Percentiles rank a stretch among this genome's conserved stretches.
Evolutionary conservation across 2,888 invertebrate species (phyloP).

Genomic region (Agonum fuliginosum): DNA sequence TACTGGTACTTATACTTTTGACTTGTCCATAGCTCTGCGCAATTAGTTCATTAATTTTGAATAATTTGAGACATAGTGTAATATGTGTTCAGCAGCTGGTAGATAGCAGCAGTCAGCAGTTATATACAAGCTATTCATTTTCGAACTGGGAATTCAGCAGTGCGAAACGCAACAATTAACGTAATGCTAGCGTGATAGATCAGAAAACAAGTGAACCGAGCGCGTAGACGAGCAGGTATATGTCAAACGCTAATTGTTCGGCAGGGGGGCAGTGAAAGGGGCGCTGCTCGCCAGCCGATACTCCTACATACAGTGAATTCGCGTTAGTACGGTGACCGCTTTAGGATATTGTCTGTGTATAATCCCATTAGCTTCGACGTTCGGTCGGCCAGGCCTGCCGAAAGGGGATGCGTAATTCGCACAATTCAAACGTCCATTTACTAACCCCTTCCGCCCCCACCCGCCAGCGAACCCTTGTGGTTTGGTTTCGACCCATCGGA

Average conservation of each 20-base stretch:
- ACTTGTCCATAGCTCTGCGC: too few species aligned
- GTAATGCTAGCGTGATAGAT: conserved; percentile 56
- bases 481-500: conserved; percentile 28
- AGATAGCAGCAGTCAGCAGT: neutral
- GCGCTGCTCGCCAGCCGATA: neutral
- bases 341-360: conserved; percentile 59
- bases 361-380: conserved; percentile 57
- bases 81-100: neutral
- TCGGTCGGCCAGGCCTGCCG: conserved; percentile 44
- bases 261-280: neutral
- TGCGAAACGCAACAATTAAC: conserved; percentile 58
- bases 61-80: neutral
- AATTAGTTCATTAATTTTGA: neutral
- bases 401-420: conserved; percentile 57
- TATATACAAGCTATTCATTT: conserved; percentile 21
- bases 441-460: conserved; percentile 13
- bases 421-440: conserved; percentile 59
- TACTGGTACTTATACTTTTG: too few species aligned
- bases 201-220: conserved; percentile 58
- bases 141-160: neutral
- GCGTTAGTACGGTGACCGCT: conserved; percentile 59
- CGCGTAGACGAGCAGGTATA: conserved; percentile 53
- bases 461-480: neutral
- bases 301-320: conserved; percentile 32
- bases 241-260: conserved; percentile 58